Evolutionary conservation across 2,113 vertebrate species (phyloP).

Genomic region (Acanthochromis polyacanthus): DNA sequence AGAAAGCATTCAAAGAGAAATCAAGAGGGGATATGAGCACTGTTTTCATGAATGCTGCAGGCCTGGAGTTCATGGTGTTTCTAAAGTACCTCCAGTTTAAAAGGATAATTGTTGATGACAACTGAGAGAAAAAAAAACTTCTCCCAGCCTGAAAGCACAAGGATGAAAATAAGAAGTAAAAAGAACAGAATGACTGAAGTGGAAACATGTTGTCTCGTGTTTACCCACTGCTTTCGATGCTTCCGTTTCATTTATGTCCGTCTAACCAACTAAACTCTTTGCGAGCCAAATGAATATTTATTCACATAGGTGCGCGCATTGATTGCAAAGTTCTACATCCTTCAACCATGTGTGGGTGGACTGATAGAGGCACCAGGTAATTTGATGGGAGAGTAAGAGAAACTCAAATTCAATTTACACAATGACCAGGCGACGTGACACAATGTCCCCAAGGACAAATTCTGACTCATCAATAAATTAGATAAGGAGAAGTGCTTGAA

Average conservation of each 20-base stretch:
- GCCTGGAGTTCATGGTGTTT: constrained; percentile 2
- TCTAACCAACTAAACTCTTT: neutral
- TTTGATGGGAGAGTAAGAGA: constrained; percentile 54
- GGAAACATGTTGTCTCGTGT: neutral
- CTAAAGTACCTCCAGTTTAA: neutral
- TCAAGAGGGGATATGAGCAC: neutral
- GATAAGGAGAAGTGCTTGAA: constrained; percentile 51
- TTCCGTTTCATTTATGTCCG: constrained; percentile 5
- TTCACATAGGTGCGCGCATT: constrained; percentile 9
- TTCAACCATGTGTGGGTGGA: constrained; percentile 36
- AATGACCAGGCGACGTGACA: constrained; percentile 49
- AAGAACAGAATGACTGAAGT: neutral
- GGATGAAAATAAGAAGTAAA: neutral
- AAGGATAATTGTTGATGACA: neutral
- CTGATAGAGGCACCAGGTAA: constrained; percentile 45
- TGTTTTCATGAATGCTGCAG: neutral
- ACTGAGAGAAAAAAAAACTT: neutral
- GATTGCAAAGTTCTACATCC: constrained; percentile 31
- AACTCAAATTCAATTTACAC: constrained; percentile 73
- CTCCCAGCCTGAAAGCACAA: too few species aligned
- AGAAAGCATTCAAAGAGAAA: neutral
- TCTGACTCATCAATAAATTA: constrained; percentile 65
- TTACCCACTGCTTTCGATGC: neutral
- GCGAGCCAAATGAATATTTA: constrained; percentile 1
- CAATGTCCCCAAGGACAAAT: constrained; percentile 74